A percentile compares a stretch with the other conserved stretches of the same genome.
Conservation (phyloP, 2,113 vertebrate species). For the Sebastes fasciatus region DNA sequence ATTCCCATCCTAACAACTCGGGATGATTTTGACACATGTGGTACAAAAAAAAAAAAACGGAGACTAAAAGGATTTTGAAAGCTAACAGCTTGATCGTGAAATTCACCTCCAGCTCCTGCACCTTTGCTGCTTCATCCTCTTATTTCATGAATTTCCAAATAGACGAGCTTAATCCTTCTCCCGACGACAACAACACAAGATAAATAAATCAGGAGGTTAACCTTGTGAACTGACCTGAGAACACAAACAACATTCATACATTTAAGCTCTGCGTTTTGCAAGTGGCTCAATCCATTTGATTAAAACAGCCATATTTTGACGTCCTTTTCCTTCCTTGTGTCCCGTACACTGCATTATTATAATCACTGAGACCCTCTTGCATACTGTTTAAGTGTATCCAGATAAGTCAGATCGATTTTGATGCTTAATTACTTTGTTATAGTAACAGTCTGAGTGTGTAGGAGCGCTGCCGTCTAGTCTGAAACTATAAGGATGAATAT, state of each 20-base stretch:
- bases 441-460: constrained; percentile 18
- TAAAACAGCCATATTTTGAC: not conserved
- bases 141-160: constrained; percentile 17
- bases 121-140: constrained; percentile 8
- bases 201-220: constrained; percentile 35
- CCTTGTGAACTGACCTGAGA: constrained; percentile 23
- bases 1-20: not conserved
- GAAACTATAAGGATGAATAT: not conserved
- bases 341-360: constrained; percentile 4
- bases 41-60: not conserved
- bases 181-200: constrained; percentile 21
- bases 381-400: constrained; percentile 27
- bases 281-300: not conserved
- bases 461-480: not conserved
- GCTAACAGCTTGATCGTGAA: not conserved
- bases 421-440: constrained; percentile 49
- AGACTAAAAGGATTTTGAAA: not conserved
- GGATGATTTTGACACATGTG: not conserved
- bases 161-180: not conserved
- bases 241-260: not conserved
- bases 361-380: constrained; percentile 33
- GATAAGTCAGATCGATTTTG: constrained; percentile 48
- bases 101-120: constrained; percentile 25
- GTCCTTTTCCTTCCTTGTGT: not conserved
- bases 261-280: not conserved